These are phyloP conservation scores for Erythrocercus mccallii DNA, from an alignment of 2,113 vertebrate genomes.

Conservation along the genomic window DNA sequence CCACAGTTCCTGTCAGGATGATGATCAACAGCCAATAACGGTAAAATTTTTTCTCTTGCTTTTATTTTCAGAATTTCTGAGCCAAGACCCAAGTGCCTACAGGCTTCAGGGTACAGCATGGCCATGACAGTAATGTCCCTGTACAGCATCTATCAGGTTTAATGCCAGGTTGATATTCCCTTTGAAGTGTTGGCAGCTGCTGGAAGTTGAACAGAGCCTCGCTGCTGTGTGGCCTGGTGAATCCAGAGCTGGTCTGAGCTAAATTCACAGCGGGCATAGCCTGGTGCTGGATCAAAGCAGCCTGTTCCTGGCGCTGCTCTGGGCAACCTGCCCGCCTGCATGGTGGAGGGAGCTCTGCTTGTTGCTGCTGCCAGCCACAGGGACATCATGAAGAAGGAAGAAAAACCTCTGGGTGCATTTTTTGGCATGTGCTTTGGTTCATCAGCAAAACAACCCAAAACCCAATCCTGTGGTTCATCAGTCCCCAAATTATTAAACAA, in stretches of 20 bases:
- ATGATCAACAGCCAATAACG: background rate
- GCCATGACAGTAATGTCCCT: background rate
- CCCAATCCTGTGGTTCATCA: background rate
- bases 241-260: background rate
- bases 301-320: background rate
- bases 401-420: background rate
- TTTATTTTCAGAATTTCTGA: background rate
- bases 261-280: background rate
- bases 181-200: background rate
- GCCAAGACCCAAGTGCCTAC: background rate
- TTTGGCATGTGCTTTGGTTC: background rate
- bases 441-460: background rate
- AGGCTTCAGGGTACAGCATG: background rate
- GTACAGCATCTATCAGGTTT: background rate
- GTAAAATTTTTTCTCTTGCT: background rate
- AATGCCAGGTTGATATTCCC: background rate
- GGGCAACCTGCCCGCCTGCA: background rate
- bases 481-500: background rate
- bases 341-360: background rate
- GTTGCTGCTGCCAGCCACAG: background rate
- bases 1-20: background rate
- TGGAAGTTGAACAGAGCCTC: background rate
- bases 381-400: background rate
- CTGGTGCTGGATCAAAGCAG: background rate
- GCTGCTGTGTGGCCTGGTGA: background rate